Evolutionary conservation across 2,888 invertebrate species (phyloP), one percentile per base, ranked within the genome.

Genomic region (Eupithecia insigniata): DNA sequence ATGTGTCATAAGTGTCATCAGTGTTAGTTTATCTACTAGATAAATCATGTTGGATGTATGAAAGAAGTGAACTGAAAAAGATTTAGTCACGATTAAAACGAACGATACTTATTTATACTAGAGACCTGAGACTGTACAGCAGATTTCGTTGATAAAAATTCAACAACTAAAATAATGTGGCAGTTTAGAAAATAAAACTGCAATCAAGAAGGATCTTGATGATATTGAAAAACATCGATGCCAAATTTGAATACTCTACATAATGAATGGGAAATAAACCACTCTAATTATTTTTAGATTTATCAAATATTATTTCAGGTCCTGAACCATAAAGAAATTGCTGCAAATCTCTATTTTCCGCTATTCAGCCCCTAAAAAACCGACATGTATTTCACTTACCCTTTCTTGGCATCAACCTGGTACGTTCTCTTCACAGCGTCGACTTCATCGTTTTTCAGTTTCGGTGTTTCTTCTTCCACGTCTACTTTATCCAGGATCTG

Each of bases 401-500:
- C 90, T 70, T 86, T 88, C 72, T 85, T 88, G 6, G 79, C 69
- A 5, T 91, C 88, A 3, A 71, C 68, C 2, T 81, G 69, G 36
- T 75, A 78, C 2, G 83, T 78, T 14, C 86, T 81, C 28, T 82
- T 83, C 12, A 77, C 78, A 14, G 88, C 87, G 46, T 86, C 85
- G 12, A 84, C 69, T 66, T 90, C 88, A 32, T 79, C 74, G 30
- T 76, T 76, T 7, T 66, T 71, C 12, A 81, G 78, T 76, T 88
- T 89, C 0, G 89, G 90, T 0, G 85, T 69, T 2, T 86, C 85
- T 30, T 97, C 97, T 81, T 97, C 97, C 75, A 96, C 94, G 12
- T 95, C 91, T 87, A 96, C 97, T 39, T 96, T 96, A 79, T 96
- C 94, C 69, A 98, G 92, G 78, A 98, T 97, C 87, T 97, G 97